phyloP scores from a whole-genome alignment of 2,113 vertebrate species.

The Elachura formosa region DNA sequence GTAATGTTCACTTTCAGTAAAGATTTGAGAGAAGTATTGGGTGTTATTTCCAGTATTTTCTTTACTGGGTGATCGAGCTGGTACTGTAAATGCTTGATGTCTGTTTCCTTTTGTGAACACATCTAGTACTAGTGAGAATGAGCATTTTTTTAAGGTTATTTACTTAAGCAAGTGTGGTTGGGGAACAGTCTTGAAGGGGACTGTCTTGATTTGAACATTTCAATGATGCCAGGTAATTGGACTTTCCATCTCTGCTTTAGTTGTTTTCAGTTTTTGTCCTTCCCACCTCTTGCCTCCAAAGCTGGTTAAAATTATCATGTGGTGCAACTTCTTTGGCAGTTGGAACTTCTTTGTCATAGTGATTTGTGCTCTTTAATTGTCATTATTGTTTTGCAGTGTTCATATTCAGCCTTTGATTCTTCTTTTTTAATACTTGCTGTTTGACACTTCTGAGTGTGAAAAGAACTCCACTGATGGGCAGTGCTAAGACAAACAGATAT shows the following conservation, averaged over 20 bases:
- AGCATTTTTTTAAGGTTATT: neutral
- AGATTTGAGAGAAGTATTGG: neutral
- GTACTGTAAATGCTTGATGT: neutral
- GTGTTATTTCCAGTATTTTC: neutral
- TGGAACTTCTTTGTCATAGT: neutral
- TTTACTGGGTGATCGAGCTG: neutral
- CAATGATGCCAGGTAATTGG: neutral
- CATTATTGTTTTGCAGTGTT: neutral
- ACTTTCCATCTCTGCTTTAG: neutral
- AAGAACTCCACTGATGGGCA: neutral
- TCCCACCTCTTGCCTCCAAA: neutral
- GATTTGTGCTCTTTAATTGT: neutral
- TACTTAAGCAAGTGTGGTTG: neutral
- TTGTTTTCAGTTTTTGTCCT: neutral
- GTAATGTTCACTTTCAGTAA: neutral
- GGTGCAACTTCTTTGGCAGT: neutral
- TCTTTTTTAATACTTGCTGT: neutral
- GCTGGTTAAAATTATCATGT: fast-evolving
- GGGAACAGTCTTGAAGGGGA: neutral
- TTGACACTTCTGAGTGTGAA: neutral
- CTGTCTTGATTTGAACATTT: neutral
- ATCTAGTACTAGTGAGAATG: neutral
- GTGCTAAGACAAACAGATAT: neutral
- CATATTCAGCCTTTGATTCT: neutral
- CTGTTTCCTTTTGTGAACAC: neutral